Evolutionary conservation across 2,888 invertebrate species (phyloP).

Genomic region (Oeneis ivallda): DNA sequence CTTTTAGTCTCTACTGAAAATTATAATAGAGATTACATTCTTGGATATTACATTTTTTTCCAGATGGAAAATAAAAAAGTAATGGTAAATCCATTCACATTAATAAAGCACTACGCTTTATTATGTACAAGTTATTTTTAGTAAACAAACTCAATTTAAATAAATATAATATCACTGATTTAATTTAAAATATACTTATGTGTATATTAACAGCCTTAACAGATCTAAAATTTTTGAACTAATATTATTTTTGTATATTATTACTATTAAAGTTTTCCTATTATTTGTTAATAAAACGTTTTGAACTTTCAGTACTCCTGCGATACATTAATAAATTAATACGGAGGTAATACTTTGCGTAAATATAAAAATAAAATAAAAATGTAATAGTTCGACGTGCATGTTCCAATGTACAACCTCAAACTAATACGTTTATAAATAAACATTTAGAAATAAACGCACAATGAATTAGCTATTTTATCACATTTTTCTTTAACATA

Average conservation of each 20-base stretch:
- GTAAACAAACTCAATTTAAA: not conserved
- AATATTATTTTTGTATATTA: not conserved
- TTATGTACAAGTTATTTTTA: too few relatives aligned
- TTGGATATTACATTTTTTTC: not conserved
- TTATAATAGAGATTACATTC: not conserved
- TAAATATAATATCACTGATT: not conserved
- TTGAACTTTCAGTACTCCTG: slow-evolving; percentile 9
- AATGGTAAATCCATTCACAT: too few relatives aligned
- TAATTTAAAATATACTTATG: not conserved
- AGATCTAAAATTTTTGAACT: not conserved
- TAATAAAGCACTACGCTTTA: too few relatives aligned
- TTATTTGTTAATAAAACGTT: slow-evolving; percentile 13
- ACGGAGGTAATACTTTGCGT: slow-evolving; percentile 4
- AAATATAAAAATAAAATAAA: not conserved
- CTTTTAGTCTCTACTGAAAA: not conserved
- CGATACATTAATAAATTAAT: not conserved
- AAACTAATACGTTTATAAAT: not conserved
- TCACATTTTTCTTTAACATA: not conserved
- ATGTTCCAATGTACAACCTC: not conserved
- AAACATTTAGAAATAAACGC: not conserved
- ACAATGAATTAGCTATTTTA: not conserved
- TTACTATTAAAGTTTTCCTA: not conserved
- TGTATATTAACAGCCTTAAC: slow-evolving; percentile 2
- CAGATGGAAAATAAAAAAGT: too few relatives aligned
- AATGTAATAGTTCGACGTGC: too few relatives aligned